Conservation (phyloP, 35 echinoderm and acorn worm genomes). For the Acanthaster planci region DNA sequence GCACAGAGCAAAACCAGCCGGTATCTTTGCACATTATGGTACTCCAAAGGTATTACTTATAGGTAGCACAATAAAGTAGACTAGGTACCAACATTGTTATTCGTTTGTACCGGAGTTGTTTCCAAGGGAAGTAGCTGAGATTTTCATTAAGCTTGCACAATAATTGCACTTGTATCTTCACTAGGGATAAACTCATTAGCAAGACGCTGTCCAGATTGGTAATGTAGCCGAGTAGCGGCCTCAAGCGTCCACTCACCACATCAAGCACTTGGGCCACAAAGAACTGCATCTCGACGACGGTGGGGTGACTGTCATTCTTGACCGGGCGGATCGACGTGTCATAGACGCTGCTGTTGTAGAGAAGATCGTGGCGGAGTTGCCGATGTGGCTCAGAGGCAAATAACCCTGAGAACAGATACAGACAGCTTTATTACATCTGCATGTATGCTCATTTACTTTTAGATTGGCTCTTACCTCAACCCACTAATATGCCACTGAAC, state of each 20-base stretch:
- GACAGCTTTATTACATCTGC: no score
- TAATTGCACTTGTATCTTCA: neutral
- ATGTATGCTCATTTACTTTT: neutral
- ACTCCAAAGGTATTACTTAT: no score
- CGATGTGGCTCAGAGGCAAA: constrained; percentile 69
- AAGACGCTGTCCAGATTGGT: no score
- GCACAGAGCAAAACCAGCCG: no score
- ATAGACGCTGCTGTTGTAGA: constrained; percentile 44
- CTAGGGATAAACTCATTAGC: neutral
- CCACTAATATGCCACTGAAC: no score
- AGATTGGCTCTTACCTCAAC: no score
- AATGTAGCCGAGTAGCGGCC: no score
- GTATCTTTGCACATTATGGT: no score
- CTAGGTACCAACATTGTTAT: no score
- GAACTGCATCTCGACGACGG: constrained; percentile 95
- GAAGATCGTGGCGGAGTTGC: constrained; percentile 60
- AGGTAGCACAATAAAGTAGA: no score
- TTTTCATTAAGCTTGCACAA: neutral
- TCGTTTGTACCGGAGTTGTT: no score
- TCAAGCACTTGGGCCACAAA: constrained; percentile 95
- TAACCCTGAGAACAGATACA: constrained; percentile 39
- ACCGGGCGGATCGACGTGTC: constrained; percentile 84
- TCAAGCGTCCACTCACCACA: constrained; percentile 66
- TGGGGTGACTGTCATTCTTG: constrained; percentile 64
- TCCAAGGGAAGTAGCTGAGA: neutral